phyloP scores from a whole-genome alignment of 2,888 invertebrate species.

The Melinaea menophilus region DNA sequence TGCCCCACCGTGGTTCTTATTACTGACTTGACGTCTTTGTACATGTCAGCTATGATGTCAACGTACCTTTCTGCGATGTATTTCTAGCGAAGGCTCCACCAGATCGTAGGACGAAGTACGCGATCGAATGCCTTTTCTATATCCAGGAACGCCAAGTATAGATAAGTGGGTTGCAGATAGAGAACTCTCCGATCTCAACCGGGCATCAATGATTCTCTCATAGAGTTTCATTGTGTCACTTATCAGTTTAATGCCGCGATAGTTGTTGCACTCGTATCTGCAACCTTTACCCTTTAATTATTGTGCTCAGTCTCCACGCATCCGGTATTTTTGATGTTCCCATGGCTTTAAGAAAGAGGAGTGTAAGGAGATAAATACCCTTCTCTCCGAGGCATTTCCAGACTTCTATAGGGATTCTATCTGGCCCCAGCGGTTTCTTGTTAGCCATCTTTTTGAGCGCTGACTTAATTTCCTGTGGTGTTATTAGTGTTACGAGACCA shows the following conservation, averaged over 20 bases:
- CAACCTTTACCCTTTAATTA: too few species aligned
- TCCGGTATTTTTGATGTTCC: too few species aligned
- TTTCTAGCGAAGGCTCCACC: not conserved
- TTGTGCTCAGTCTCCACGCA: too few species aligned
- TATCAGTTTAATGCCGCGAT: too few species aligned
- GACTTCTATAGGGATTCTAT: slow-evolving; percentile 31
- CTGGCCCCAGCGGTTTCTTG: slow-evolving; percentile 29
- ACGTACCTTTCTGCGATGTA: not conserved
- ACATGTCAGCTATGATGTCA: too few species aligned
- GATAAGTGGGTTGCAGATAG: not conserved
- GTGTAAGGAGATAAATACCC: slow-evolving; percentile 8
- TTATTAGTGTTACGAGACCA: not conserved
- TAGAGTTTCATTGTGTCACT: too few species aligned
- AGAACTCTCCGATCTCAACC: not conserved
- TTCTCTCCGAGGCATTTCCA: slow-evolving; percentile 15
- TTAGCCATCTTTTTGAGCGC: slow-evolving; percentile 27
- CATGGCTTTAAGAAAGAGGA: not conserved
- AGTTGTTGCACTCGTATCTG: too few species aligned
- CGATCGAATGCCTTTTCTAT: too few species aligned
- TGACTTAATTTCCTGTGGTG: slow-evolving; percentile 1
- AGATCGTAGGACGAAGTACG: not conserved
- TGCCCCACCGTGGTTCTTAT: too few species aligned
- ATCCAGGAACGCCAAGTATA: too few species aligned
- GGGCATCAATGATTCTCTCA: not conserved
- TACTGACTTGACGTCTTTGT: too few species aligned